Evolutionary conservation across 2,113 vertebrate species (phyloP).

Genomic region (Podarcis raffonei): DNA sequence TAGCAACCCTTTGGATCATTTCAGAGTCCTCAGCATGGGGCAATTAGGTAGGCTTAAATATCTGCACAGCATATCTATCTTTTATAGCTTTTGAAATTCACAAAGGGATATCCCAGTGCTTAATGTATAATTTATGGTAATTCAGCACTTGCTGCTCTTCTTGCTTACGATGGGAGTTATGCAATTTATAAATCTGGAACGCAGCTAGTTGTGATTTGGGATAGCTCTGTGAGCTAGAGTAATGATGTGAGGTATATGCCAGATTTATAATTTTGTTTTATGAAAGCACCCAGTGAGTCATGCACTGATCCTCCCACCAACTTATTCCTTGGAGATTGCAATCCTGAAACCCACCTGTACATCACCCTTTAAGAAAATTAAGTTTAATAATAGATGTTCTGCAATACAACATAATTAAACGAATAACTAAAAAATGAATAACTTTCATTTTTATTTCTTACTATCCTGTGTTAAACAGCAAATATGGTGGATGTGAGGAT

Average conservation of each 20-base stretch:
- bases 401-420: background rate
- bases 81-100: conserved; percentile 6
- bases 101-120: background rate
- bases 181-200: background rate
- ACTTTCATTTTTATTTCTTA: background rate
- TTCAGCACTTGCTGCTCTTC: background rate
- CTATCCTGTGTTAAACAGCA: background rate
- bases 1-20: background rate
- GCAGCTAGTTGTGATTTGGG: background rate
- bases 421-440: background rate
- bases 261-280: background rate
- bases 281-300: background rate
- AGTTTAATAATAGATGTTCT: background rate
- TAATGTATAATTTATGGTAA: background rate
- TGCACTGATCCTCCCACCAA: background rate
- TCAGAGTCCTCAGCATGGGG: background rate
- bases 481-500: background rate
- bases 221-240: background rate
- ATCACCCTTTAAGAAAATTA: background rate
- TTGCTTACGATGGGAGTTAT: background rate
- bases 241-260: background rate
- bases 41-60: background rate
- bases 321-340: background rate
- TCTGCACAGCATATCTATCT: background rate
- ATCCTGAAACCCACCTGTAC: background rate